Evolutionary conservation across 2,113 vertebrate genomes (phyloP).

Genomic region (Pelodiscus sinensis): DNA sequence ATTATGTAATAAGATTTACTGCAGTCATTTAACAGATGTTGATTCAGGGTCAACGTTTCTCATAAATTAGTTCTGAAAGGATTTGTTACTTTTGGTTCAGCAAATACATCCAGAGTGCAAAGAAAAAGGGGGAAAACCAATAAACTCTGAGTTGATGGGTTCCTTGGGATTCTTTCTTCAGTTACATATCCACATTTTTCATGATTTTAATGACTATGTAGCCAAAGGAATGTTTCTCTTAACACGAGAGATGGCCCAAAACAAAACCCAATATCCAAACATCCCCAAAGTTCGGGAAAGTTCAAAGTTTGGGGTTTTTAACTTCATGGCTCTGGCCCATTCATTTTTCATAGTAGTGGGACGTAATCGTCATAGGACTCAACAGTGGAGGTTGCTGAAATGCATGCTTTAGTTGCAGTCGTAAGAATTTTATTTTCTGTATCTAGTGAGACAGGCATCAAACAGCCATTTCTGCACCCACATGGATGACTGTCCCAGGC

Average conservation of each 20-base stretch:
- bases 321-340: conserved; percentile 33
- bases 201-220: conserved; percentile 70
- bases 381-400: conserved; percentile 28
- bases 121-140: conserved; percentile 71
- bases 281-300: conserved; percentile 70
- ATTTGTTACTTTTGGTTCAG: conserved; percentile 77
- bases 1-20: conserved; percentile 68
- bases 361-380: conserved; percentile 46
- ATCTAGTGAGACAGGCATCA: conserved; percentile 18
- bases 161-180: conserved; percentile 69
- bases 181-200: conserved; percentile 63
- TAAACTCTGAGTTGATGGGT: conserved; percentile 60
- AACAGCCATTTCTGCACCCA: background rate
- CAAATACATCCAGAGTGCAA: conserved; percentile 74
- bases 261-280: conserved; percentile 64
- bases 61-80: conserved; percentile 64
- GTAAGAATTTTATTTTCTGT: conserved; percentile 24
- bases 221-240: conserved; percentile 74
- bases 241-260: conserved; percentile 68
- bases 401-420: conserved; percentile 30
- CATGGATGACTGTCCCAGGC: background rate
- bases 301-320: conserved; percentile 50
- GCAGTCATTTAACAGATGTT: conserved; percentile 74
- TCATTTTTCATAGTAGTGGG: conserved; percentile 62
- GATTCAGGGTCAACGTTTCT: conserved; percentile 68